Percentiles rank a stretch among this genome's conserved stretches.
phyloP scores from a whole-genome alignment of 2,888 invertebrate species.

The Torymus auratus region DNA sequence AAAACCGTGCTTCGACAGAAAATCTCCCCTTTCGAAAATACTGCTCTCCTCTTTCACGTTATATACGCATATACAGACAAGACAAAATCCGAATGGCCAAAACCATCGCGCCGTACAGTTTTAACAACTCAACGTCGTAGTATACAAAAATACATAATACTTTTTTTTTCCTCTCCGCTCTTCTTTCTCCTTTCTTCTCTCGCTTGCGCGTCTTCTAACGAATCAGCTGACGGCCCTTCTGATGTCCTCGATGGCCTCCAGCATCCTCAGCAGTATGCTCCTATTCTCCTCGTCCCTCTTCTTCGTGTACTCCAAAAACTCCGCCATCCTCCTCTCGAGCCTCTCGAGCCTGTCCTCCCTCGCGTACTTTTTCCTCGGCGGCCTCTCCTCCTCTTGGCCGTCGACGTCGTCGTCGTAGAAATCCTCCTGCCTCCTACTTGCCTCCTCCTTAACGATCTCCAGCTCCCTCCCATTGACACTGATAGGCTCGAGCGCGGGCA shows the following conservation, averaged over 20 bases:
- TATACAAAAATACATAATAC: too few relatives aligned
- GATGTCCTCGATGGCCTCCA: slow-evolving; percentile 68
- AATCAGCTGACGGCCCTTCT: slow-evolving; percentile 42
- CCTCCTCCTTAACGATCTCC: not conserved
- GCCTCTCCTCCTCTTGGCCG: too few relatives aligned
- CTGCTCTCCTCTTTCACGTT: too few relatives aligned
- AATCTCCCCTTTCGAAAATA: too few relatives aligned
- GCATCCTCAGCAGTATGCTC: slow-evolving; percentile 66
- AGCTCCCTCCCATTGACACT: slow-evolving; percentile 8
- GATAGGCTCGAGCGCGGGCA: slow-evolving; percentile 40
- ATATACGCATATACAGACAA: too few relatives aligned
- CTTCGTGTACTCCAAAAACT: slow-evolving; percentile 69
- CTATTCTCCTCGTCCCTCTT: slow-evolving; percentile 69
- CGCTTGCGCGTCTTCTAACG: too few relatives aligned
- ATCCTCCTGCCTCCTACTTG: not conserved
- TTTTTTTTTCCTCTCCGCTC: too few relatives aligned
- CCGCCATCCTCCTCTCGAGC: slow-evolving; percentile 66
- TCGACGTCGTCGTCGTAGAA: not conserved
- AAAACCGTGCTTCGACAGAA: too few relatives aligned
- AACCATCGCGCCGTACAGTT: too few relatives aligned
- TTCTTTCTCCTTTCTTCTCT: too few relatives aligned
- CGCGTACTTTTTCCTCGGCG: slow-evolving; percentile 26
- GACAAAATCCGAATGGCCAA: too few relatives aligned
- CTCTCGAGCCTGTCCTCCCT: slow-evolving; percentile 49
- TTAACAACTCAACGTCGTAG: too few relatives aligned